Evolutionary conservation across 2,888 invertebrate genomes (phyloP), one percentile per base, ranked within the genome.

Genomic region (Drosophila imparisetae): DNA sequence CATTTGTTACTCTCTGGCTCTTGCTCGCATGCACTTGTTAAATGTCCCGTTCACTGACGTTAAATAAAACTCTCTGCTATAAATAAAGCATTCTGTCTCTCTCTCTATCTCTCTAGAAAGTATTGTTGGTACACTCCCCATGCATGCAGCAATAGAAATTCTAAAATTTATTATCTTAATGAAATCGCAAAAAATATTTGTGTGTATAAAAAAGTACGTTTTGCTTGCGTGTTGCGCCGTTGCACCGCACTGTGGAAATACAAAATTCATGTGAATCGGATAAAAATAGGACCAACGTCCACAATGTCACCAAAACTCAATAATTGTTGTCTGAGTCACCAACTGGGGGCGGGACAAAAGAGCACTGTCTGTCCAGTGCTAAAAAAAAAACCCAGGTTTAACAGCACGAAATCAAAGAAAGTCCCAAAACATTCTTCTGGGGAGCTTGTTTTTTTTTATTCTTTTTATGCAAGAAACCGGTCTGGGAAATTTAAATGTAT

Each of bases 401-500:
- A 62, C 24, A 71, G 11, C 55, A 53, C 21, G 40, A 45, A 54
- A 61, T 52, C 34, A 62, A 78, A 66, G 75, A 78, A 75, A 54
- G 62, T 4, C 7, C 54, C 58, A 34, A 59, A 61, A 49, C 8
- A 59, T 55, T 21, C 36, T 27, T 18, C n/a, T 18, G 30, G 18
- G 4, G 8, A 45, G 45, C 8, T 24, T 13, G 67, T 34, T 11
- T 30, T 7, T 13, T n/a, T 54, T 54, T 29, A 34, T 45, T 50
- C 68, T 57, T 58, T 32, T 66, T 27, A 8, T 54, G 45, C 15
- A 29, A n/a, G 18, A 74, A 77, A 77, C 76, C 76, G 74, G 78
- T 74, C 66, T 66, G 65, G 55, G 62, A 29, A 24, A 30, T 57
- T 6, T n/a, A 34, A 53, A 32, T n/a, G 27, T 34, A 50, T 48